Evolutionary conservation across 1,140 invertebrate species (phyloP).

Genomic region (Aphelinus certus): DNA sequence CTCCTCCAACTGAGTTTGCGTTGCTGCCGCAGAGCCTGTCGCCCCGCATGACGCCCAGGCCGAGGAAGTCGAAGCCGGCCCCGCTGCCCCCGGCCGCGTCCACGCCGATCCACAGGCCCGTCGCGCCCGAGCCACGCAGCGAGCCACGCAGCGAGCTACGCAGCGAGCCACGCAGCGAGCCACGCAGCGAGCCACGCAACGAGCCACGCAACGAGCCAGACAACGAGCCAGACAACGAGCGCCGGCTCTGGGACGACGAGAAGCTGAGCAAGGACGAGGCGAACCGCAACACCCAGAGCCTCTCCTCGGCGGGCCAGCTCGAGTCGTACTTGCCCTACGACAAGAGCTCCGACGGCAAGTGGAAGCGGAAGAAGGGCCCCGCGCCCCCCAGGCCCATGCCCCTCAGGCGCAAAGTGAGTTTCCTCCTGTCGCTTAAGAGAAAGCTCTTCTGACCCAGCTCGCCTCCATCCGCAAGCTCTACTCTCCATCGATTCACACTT

Average conservation of each 20-base stretch:
- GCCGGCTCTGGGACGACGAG: conserved; percentile 61
- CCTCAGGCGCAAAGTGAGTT: conserved; percentile 69
- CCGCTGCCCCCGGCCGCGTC: conserved; percentile 66
- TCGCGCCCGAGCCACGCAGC: too few species aligned
- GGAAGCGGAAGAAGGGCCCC: conserved; percentile 81
- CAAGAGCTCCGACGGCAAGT: conserved; percentile 74
- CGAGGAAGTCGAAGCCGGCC: conserved; percentile 68
- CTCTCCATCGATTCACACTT: not conserved
- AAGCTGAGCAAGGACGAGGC: conserved; percentile 70
- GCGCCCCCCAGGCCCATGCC: conserved; percentile 81
- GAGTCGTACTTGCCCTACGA: conserved; percentile 53
- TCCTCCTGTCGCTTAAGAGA: conserved; percentile 36
- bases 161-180: too few species aligned
- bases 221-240: not conserved
- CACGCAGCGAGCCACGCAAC: too few species aligned
- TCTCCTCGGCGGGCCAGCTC: conserved; percentile 43
- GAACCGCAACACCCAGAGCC: conserved; percentile 69
- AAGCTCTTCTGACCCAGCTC: conserved; percentile 23
- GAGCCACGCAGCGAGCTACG: too few species aligned
- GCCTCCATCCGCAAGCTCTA: too few species aligned
- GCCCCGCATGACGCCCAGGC: conserved; percentile 50
- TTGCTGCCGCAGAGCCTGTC: conserved; percentile 54
- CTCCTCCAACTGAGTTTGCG: not conserved
- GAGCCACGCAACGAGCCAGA: not conserved
- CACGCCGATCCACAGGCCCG: conserved; percentile 38